Percentiles rank a stretch among this genome's conserved stretches.
phyloP scores from a whole-genome alignment of 2,797 vertebrate species.

The Hybognathus amarus region DNA sequence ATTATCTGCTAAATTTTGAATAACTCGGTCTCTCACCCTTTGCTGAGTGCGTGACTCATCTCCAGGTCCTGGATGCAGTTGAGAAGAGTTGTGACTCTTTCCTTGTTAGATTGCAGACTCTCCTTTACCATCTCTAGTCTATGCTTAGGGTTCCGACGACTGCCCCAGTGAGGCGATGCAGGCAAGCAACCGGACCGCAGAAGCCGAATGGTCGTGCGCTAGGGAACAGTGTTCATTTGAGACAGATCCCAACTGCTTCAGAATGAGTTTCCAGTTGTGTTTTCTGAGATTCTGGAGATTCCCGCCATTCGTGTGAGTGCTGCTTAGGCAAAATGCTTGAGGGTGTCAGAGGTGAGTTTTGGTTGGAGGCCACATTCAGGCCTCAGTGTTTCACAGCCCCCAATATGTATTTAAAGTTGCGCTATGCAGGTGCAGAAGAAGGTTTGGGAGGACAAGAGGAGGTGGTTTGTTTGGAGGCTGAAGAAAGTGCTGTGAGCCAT shows the following conservation, averaged over 20 bases:
- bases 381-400: constrained; percentile 34
- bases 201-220: constrained; percentile 72
- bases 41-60: constrained; percentile 85
- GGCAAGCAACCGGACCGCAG: constrained; percentile 65
- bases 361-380: constrained; percentile 35
- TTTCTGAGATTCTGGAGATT: constrained; percentile 23
- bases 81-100: constrained; percentile 92
- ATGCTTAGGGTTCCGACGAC: constrained; percentile 81
- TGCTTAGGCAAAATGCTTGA: constrained; percentile 44
- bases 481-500: not conserved
- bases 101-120: constrained; percentile 91
- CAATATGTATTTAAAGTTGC: constrained; percentile 43
- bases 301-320: not conserved
- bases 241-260: constrained; percentile 55
- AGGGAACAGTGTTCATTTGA: constrained; percentile 40
- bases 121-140: constrained; percentile 89
- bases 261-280: constrained; percentile 48
- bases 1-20: constrained; percentile 40
- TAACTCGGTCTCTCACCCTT: constrained; percentile 79
- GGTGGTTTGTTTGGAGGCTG: constrained; percentile 33
- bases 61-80: constrained; percentile 98
- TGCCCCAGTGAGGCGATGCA: constrained; percentile 68
- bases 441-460: constrained; percentile 24
- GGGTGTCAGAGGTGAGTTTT: constrained; percentile 56
- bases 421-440: constrained; percentile 34